These are phyloP conservation scores for Zapornia atra DNA, from an alignment of 2,113 vertebrate genomes.

Conservation along the genomic window DNA sequence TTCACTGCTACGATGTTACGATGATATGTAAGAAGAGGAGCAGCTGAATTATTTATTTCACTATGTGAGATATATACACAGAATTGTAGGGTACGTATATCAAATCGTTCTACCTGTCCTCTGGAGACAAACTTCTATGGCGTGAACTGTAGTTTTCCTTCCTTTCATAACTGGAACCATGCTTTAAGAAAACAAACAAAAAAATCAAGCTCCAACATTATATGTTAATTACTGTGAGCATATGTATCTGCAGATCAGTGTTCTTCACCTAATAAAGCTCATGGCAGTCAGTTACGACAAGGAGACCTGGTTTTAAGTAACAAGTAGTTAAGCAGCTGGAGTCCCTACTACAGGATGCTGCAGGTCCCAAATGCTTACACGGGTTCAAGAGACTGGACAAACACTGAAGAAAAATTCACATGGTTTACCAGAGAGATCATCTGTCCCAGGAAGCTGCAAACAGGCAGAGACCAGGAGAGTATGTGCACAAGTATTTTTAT, in stretches of 20 bases:
- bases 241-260: neutral
- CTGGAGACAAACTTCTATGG: constrained; percentile 75
- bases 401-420: neutral
- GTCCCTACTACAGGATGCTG: neutral
- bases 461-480: neutral
- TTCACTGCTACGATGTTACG: neutral
- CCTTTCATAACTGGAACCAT: constrained; percentile 73
- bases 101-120: constrained; percentile 75
- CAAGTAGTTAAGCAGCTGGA: neutral
- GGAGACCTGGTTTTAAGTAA: neutral
- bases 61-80: neutral
- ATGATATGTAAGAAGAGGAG: neutral
- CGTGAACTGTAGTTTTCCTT: constrained; percentile 67
- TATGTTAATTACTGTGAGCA: neutral
- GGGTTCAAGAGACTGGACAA: neutral
- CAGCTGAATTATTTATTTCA: neutral
- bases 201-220: neutral
- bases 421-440: neutral
- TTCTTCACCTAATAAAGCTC: neutral
- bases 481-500: accelerated
- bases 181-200: constrained; percentile 55
- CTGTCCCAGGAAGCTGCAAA: neutral
- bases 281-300: neutral
- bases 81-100: neutral
- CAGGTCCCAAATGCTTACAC: neutral